Evolutionary conservation across 2,797 vertebrate genomes (phyloP).

Genomic region (Pelochelys cantorii): DNA sequence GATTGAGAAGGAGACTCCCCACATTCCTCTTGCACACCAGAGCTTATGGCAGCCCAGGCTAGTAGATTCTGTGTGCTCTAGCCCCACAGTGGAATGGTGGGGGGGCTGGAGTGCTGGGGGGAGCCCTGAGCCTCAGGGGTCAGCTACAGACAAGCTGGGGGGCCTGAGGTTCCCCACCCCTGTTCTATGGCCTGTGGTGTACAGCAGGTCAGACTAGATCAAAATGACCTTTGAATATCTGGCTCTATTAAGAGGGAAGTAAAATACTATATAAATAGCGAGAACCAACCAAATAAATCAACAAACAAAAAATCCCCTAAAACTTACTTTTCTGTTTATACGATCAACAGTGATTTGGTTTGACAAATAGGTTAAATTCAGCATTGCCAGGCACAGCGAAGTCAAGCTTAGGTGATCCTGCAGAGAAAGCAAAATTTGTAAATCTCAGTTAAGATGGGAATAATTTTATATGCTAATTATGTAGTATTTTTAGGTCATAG

Average conservation of each 20-base stretch:
- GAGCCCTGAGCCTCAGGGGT: too few relatives aligned
- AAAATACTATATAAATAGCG: neutral
- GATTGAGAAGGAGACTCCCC: too few relatives aligned
- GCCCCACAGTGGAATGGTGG: too few relatives aligned
- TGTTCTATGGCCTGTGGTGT: neutral
- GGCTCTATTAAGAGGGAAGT: neutral
- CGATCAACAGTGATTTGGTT: constrained; percentile 90
- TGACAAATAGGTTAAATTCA: constrained; percentile 91
- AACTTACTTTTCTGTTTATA: constrained; percentile 91
- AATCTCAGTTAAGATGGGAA: neutral
- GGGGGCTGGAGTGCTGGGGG: too few relatives aligned
- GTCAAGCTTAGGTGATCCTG: constrained; percentile 90
- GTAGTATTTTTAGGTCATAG: neutral
- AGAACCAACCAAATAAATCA: neutral
- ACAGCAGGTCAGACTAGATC: neutral
- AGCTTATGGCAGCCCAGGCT: too few relatives aligned
- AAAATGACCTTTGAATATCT: neutral
- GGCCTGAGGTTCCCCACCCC: too few relatives aligned
- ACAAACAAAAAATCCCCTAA: neutral
- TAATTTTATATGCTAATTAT: neutral
- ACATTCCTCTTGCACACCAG: too few relatives aligned
- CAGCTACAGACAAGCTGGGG: too few relatives aligned
- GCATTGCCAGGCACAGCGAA: constrained; percentile 88
- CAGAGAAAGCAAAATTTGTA: constrained; percentile 49
- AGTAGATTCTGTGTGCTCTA: too few relatives aligned